Conservation (phyloP, 2,113 vertebrate species). For the Enhydra lutris region DNA sequence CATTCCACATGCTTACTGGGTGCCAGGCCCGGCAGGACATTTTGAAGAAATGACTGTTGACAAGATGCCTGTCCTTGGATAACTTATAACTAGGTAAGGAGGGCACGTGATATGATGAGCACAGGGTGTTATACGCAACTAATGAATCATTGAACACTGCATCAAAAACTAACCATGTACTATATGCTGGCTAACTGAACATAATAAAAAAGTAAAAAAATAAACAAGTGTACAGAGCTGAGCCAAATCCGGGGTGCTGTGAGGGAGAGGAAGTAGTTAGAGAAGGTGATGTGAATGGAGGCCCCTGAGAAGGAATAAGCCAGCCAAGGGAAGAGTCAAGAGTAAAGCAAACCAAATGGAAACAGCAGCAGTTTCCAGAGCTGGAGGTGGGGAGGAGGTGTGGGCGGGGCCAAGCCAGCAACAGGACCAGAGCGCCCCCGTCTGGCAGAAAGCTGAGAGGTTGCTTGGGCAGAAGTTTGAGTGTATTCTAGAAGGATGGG, state of each 20-base stretch:
- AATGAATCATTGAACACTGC: no score
- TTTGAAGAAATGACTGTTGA: neutral
- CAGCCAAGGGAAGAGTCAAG: neutral
- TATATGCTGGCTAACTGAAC: no score
- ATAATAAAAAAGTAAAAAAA: neutral
- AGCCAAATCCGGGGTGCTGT: no score
- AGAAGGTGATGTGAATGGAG: rapidly evolving
- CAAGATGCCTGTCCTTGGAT: neutral
- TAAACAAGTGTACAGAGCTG: neutral
- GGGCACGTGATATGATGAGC: no score
- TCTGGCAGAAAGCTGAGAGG: neutral
- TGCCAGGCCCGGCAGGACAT: rapidly evolving
- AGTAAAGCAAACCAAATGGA: neutral
- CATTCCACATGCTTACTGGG: rapidly evolving
- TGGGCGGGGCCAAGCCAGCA: no score
- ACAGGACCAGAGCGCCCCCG: rapidly evolving
- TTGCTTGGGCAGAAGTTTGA: neutral
- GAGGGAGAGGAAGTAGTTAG: neutral
- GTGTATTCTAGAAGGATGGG: neutral
- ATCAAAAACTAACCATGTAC: no score
- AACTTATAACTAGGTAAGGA: no score
- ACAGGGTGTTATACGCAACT: no score
- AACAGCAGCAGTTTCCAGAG: neutral
- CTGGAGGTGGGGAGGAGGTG: no score
- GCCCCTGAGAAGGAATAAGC: neutral